Conservation (phyloP, 2,113 vertebrate species). For the Turnix velox region DNA sequence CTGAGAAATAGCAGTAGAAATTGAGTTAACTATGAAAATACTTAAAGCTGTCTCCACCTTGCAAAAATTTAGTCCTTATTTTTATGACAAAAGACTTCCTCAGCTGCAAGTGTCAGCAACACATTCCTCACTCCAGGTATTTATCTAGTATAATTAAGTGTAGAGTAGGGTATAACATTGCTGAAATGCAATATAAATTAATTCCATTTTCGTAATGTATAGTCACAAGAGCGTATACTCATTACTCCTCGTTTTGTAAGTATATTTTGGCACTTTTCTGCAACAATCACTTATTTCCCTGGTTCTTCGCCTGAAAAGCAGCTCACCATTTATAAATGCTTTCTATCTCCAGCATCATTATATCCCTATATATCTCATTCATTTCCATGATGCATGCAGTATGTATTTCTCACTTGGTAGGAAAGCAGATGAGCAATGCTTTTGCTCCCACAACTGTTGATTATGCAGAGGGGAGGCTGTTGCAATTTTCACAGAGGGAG, state of each 20-base stretch:
- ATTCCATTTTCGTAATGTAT: background rate
- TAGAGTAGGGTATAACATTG: background rate
- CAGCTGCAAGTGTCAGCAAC: background rate
- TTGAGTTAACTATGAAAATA: background rate
- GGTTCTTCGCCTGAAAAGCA: background rate
- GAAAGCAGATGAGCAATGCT: constrained; percentile 14
- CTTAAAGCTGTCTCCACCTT: background rate
- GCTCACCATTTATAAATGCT: background rate
- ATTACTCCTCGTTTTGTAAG: background rate
- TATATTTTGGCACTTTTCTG: background rate
- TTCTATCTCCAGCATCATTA: background rate
- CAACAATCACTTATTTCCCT: background rate
- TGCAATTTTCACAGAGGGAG: background rate
- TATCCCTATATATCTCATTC: background rate
- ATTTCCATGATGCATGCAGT: background rate
- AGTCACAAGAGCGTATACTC: background rate
- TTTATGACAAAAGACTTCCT: constrained; percentile 14
- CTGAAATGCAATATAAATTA: constrained; percentile 30
- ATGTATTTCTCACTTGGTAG: constrained; percentile 4
- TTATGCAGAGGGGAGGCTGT: background rate
- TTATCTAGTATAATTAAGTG: constrained; percentile 35
- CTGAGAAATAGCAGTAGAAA: background rate
- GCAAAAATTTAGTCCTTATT: background rate
- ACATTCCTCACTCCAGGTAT: constrained; percentile 4
- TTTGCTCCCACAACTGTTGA: constrained; percentile 13